phyloP scores from a whole-genome alignment of 2,113 vertebrate genomes.

The Tachysurus fulvidraco region DNA sequence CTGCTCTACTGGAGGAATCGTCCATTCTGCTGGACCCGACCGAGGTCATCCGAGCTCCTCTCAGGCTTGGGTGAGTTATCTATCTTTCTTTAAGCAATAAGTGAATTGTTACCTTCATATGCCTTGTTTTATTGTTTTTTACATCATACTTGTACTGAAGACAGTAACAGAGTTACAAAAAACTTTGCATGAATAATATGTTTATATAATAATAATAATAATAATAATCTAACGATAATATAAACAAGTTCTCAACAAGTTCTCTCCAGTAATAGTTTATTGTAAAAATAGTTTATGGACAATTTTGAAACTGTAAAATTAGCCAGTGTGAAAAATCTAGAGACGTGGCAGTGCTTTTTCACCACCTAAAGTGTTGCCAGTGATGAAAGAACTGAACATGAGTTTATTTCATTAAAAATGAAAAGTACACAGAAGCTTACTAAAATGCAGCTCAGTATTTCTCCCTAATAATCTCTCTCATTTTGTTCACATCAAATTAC shows the following conservation, averaged over 20 bases:
- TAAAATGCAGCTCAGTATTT: neutral
- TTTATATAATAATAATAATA: neutral
- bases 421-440: neutral
- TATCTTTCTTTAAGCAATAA: neutral
- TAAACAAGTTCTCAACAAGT: too few relatives aligned
- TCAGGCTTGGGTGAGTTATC: slow-evolving; percentile 86
- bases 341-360: neutral
- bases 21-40: slow-evolving; percentile 87
- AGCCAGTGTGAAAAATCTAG: neutral
- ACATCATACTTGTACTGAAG: neutral
- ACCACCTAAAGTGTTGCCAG: too few relatives aligned
- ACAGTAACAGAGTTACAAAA: neutral
- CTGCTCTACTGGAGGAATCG: slow-evolving; percentile 93
- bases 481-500: neutral
- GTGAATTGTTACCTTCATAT: neutral
- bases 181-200: neutral
- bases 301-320: neutral
- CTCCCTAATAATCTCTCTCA: neutral
- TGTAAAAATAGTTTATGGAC: neutral
- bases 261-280: neutral
- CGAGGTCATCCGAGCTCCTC: slow-evolving; percentile 83
- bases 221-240: neutral
- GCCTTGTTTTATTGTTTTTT: neutral
- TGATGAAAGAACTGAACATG: too few relatives aligned
- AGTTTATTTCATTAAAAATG: too few relatives aligned